phyloP scores from a whole-genome alignment of 2,113 vertebrate species.

The Tachysurus vachellii region DNA sequence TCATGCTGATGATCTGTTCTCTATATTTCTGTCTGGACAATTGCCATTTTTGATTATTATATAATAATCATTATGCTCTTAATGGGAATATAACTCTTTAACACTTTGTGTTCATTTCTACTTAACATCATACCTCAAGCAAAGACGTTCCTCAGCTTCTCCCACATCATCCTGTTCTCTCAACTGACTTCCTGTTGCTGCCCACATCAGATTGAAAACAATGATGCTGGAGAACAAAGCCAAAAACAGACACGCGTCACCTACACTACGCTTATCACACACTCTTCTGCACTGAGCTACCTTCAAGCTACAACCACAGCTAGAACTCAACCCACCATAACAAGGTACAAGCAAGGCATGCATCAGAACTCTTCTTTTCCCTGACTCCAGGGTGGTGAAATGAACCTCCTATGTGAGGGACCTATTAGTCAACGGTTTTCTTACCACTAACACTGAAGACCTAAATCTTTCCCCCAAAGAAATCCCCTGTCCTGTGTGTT shows the following conservation, averaged over 20 bases:
- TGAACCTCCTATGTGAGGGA: neutral
- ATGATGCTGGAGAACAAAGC: neutral
- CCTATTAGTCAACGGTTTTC: neutral
- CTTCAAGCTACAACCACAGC: neutral
- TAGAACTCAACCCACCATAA: too few species aligned
- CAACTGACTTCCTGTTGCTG: neutral
- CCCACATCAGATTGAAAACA: neutral
- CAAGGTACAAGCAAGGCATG: neutral
- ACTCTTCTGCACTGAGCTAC: neutral
- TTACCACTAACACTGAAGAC: neutral
- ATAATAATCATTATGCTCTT: neutral
- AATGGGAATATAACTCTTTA: neutral
- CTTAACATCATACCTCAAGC: neutral
- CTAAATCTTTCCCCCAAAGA: neutral
- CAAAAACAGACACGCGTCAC: neutral
- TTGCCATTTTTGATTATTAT: conserved; percentile 7
- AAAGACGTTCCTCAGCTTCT: neutral
- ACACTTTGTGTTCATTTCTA: neutral
- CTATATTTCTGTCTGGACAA: conserved; percentile 14
- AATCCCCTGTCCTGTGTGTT: neutral
- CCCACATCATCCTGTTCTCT: neutral
- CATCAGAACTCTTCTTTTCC: neutral
- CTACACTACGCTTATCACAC: neutral
- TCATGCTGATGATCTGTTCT: conserved; percentile 3
- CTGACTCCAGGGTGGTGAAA: neutral